Evolutionary conservation across 2,888 invertebrate species (phyloP).

Genomic region (Limnephilus marmoratus): DNA sequence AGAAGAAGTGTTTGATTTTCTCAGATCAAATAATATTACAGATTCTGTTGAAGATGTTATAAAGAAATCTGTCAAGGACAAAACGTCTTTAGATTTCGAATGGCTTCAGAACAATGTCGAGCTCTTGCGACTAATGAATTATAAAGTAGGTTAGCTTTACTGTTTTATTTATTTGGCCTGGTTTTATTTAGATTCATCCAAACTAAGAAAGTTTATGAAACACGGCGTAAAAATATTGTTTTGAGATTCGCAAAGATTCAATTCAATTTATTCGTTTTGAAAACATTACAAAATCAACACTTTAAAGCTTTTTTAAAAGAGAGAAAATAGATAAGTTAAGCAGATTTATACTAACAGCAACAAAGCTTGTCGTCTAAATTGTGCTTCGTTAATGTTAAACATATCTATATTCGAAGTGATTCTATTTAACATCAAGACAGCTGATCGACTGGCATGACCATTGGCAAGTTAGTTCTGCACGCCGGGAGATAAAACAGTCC

Average conservation of each 20-base stretch:
- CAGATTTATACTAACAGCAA: no score
- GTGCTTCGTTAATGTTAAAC: no score
- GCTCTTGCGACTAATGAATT: slow-evolving; percentile 31
- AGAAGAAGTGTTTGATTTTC: slow-evolving; percentile 27
- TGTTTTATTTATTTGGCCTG: neutral
- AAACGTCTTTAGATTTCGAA: slow-evolving; percentile 29
- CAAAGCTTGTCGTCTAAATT: no score
- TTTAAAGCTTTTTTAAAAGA: no score
- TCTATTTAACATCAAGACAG: no score
- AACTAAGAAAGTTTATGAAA: neutral
- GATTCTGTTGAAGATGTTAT: slow-evolving; percentile 42
- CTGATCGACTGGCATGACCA: no score
- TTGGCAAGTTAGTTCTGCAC: no score
- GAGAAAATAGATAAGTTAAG: no score
- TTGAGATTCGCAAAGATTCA: neutral
- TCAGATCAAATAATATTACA: slow-evolving; percentile 44
- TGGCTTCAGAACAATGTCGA: slow-evolving; percentile 29
- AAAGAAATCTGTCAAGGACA: slow-evolving; percentile 37
- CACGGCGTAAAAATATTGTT: neutral
- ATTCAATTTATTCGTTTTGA: no score
- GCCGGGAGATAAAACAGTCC: no score
- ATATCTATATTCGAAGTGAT: no score
- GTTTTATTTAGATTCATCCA: neutral
- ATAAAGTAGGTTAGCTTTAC: slow-evolving; percentile 7
- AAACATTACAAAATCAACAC: no score